Evolutionary conservation across 2,113 vertebrate species (phyloP).

Genomic region (Mus pahari): DNA sequence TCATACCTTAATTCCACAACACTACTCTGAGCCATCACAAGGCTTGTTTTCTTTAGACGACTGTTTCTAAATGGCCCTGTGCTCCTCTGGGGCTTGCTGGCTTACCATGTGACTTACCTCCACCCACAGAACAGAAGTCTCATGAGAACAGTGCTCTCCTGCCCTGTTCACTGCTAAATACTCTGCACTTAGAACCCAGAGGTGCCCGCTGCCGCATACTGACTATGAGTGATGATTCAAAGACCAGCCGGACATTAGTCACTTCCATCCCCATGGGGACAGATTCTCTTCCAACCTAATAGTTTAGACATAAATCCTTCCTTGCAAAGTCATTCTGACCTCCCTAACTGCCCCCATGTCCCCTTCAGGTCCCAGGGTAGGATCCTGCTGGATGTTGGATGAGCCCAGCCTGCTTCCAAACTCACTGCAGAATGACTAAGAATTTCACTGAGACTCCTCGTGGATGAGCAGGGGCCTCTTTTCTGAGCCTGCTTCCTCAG

Average conservation of each 20-base stretch:
- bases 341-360: too few relatives aligned
- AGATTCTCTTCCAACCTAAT: not conserved
- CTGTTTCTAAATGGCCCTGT: not conserved
- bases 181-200: not conserved
- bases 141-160: not conserved
- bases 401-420: not conserved
- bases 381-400: too few relatives aligned
- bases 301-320: not conserved
- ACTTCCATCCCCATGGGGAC: fast-evolving
- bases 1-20: too few relatives aligned
- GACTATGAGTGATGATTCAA: not conserved
- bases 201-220: not conserved
- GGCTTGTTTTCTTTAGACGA: not conserved
- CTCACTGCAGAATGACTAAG: not conserved
- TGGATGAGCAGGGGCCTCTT: not conserved
- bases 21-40: too few relatives aligned
- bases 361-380: not conserved
- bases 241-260: not conserved
- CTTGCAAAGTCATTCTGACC: not conserved
- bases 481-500: not conserved
- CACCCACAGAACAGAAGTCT: not conserved
- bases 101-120: not conserved
- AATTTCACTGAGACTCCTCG: not conserved
- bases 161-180: not conserved
- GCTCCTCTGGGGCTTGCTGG: not conserved